These are phyloP conservation scores for Mastacembelus armatus DNA, from an alignment of 2,797 vertebrate species.

Conservation along the genomic window DNA sequence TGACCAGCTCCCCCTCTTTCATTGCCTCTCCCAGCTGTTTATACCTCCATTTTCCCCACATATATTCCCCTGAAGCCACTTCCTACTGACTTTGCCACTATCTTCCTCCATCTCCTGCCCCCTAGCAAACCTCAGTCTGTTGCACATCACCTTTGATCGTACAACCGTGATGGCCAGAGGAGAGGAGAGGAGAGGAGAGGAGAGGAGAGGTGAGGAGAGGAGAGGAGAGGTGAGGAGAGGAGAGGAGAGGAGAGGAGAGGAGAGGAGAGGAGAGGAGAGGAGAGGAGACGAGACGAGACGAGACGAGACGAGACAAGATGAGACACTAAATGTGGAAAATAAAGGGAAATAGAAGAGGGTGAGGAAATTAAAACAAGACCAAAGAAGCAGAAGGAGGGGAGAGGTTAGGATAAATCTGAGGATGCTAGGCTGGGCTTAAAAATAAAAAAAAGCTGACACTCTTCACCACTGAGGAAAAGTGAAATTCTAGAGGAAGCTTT, in stretches of 20 bases:
- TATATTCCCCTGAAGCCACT: slow-evolving; percentile 29
- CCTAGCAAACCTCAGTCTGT: slow-evolving; percentile 35
- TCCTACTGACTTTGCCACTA: slow-evolving; percentile 35
- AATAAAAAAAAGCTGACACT: slow-evolving; percentile 34
- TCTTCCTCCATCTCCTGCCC: slow-evolving; percentile 45
- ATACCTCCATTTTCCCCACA: slow-evolving; percentile 39
- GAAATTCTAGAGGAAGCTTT: slow-evolving; percentile 42
- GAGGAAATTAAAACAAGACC: slow-evolving; percentile 24
- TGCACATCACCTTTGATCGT: slow-evolving; percentile 61
- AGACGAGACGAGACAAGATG: too few relatives aligned
- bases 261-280: slow-evolving; percentile 16
- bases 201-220: slow-evolving; percentile 5
- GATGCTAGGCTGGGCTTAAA: slow-evolving; percentile 18
- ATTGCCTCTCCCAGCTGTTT: slow-evolving; percentile 27
- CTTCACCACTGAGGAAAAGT: slow-evolving; percentile 24
- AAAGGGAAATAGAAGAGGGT: slow-evolving; percentile 9
- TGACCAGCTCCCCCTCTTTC: slow-evolving; percentile 12
- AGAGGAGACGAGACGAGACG: too few relatives aligned
- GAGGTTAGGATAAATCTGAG: slow-evolving; percentile 13
- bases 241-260: slow-evolving; percentile 17
- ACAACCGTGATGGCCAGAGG: slow-evolving; percentile 39
- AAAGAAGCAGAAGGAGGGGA: background rate
- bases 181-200: slow-evolving; percentile 16
- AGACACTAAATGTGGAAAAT: slow-evolving; percentile 27
- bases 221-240: slow-evolving; percentile 25